These are phyloP conservation scores for Myotis davidii DNA, from an alignment of 2,113 vertebrate genomes.

Conservation along the genomic window DNA sequence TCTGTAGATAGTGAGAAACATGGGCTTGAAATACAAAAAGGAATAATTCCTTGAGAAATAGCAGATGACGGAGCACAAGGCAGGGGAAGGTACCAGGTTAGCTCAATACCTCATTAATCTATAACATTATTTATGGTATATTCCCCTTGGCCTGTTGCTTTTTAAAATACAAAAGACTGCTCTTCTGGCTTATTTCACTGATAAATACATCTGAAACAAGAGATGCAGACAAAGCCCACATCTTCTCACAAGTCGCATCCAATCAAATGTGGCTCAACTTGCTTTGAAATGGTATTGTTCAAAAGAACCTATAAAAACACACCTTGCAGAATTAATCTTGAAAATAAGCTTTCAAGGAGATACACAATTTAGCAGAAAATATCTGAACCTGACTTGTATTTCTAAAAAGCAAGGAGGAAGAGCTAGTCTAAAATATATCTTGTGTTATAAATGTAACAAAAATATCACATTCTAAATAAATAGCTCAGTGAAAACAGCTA, in stretches of 20 bases:
- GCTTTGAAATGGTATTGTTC: conserved; percentile 49
- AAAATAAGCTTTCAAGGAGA: conserved; percentile 32
- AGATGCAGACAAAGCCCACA: conserved; percentile 6
- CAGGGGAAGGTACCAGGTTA: conserved; percentile 7
- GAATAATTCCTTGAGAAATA: conserved; percentile 41
- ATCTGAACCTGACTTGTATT: conserved; percentile 13
- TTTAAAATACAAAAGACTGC: not conserved
- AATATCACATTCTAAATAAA: conserved; percentile 28
- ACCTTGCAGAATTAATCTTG: conserved; percentile 47
- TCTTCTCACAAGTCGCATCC: not conserved
- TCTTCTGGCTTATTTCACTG: conserved; percentile 58
- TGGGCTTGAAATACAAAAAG: conserved; percentile 7
- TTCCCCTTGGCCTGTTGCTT: not conserved
- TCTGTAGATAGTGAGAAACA: conserved; percentile 23
- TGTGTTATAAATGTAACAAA: conserved; percentile 21
- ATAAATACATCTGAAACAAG: conserved; percentile 57
- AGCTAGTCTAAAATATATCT: conserved; percentile 6
- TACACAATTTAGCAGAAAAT: conserved; percentile 15
- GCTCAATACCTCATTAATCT: conserved; percentile 39
- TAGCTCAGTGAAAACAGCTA: conserved; percentile 29
- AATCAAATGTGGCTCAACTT: conserved; percentile 18
- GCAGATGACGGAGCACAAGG: conserved; percentile 12
- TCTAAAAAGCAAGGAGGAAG: conserved; percentile 39
- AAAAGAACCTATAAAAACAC: conserved; percentile 46
- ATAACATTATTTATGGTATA: not conserved